Evolutionary conservation across 2,113 vertebrate species (phyloP), one percentile per base, ranked within the genome.

Genomic region (Scalopus aquaticus): DNA sequence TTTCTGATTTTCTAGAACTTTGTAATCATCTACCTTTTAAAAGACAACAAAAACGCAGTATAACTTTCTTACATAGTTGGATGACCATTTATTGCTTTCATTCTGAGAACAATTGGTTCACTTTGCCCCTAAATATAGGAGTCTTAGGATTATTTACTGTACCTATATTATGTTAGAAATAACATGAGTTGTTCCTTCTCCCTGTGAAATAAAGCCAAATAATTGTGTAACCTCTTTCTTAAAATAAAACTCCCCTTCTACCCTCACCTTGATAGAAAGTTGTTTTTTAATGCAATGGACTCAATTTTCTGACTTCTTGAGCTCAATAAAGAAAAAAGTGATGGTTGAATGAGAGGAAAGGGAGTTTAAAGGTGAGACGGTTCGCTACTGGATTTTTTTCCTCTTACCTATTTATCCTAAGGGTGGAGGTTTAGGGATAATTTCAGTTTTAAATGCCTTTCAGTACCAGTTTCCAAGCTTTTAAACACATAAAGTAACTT

Each of bases 1-100:
- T 96, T 97, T 96, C 93, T 96, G 86, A 94, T 94, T 78, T 60
- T 87, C 54, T 56, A 70, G 56, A 91, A 89, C 94, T 91, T 85
- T 37, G 82, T 39, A 93, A 88, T 93, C 90, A 93, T 77, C 46
- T 19, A 46, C 46, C 86, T 62, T 97, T 92, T 91, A 90, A 95
- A 90, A 64, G 72, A 76, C 95, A 65, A 90, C 60, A 85, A 88
- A 87, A 73, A 39, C 49, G 84, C 78, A 51, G 0, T 80, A 79
- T 76, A 82, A 22, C 35, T 88, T 87, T 92, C 69, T 60, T 49
- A 46, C 88, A 44, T 67, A 89, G 65, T 88, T 58, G 65, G 70
- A 58, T 92, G 90, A 88, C 72, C 76, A 77, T 67, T 77, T 88
- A 84, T 72, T 95, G 73, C 54, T 85, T 84, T 84, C 54, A 64